Evolutionary conservation across 2,113 vertebrate genomes (phyloP).

Genomic region (Ginglymostoma cirratum): DNA sequence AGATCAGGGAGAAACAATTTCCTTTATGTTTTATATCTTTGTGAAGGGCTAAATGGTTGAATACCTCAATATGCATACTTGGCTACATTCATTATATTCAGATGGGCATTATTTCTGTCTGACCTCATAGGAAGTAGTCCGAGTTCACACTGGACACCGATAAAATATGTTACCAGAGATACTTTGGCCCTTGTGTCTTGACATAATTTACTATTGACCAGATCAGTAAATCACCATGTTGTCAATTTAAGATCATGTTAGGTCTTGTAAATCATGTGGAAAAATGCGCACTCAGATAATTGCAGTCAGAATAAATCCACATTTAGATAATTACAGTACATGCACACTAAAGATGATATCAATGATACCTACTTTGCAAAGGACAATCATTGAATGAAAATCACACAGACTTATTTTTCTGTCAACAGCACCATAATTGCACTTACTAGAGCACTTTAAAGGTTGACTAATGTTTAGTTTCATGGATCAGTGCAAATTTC

Average conservation of each 20-base stretch:
- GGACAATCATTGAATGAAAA: neutral
- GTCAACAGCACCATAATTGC: neutral
- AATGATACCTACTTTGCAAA: neutral
- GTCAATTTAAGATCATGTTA: conserved; percentile 54
- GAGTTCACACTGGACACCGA: conserved; percentile 45
- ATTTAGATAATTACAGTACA: conserved; percentile 53
- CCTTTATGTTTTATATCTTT: conserved; percentile 32
- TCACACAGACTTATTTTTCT: conserved; percentile 17
- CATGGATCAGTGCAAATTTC: conserved; percentile 1
- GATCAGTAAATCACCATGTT: conserved; percentile 44
- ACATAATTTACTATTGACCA: conserved; percentile 43
- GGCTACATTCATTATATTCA: conserved; percentile 45
- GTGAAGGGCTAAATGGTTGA: conserved; percentile 50
- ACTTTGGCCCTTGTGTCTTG: conserved; percentile 47
- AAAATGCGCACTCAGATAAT: conserved; percentile 44
- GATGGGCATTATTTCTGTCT: conserved; percentile 45
- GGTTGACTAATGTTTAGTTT: neutral
- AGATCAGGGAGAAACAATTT: neutral
- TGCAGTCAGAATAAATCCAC: conserved; percentile 42
- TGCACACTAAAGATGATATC: conserved; percentile 51
- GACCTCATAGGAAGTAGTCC: conserved; percentile 49
- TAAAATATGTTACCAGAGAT: conserved; percentile 45
- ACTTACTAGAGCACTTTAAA: neutral
- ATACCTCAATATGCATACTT: conserved; percentile 47
- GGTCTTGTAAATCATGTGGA: conserved; percentile 56